Conservation (phyloP, 2,797 vertebrate genomes). For the Hydrolagus colliei region DNA sequence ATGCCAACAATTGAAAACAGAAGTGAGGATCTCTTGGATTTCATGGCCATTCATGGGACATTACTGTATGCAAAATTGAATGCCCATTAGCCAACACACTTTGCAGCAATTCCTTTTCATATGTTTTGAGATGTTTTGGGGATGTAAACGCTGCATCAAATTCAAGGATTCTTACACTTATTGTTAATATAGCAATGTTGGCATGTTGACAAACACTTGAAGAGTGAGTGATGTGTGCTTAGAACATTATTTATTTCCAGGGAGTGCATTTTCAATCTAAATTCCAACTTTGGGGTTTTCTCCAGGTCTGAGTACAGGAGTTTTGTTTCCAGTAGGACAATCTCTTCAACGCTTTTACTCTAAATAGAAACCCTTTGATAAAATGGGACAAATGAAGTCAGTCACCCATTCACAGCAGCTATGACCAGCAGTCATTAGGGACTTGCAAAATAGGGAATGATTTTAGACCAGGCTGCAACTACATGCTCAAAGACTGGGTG, state of each 20-base stretch:
- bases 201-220: not conserved
- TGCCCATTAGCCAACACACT: too few relatives aligned
- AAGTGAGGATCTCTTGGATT: too few relatives aligned
- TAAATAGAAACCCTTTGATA: not conserved
- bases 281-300: not conserved
- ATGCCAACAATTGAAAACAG: too few relatives aligned
- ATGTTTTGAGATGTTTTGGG: too few relatives aligned
- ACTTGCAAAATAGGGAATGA: not conserved
- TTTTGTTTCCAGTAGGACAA: not conserved
- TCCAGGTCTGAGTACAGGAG: not conserved
- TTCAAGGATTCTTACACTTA: not conserved
- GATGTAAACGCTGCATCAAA: too few relatives aligned
- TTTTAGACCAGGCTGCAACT: not conserved
- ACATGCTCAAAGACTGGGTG: not conserved
- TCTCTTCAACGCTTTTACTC: not conserved
- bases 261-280: not conserved
- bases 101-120: too few relatives aligned
- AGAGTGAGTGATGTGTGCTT: not conserved
- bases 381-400: not conserved
- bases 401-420: not conserved
- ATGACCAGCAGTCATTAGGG: constrained; percentile 5
- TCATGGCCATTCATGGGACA: too few relatives aligned
- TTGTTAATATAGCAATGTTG: not conserved
- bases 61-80: too few relatives aligned
- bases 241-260: not conserved